A percentile compares a stretch with the other conserved stretches of the same genome.
Conservation (phyloP, 2,797 vertebrate genomes). For the Anisognathus igniventris region DNA sequence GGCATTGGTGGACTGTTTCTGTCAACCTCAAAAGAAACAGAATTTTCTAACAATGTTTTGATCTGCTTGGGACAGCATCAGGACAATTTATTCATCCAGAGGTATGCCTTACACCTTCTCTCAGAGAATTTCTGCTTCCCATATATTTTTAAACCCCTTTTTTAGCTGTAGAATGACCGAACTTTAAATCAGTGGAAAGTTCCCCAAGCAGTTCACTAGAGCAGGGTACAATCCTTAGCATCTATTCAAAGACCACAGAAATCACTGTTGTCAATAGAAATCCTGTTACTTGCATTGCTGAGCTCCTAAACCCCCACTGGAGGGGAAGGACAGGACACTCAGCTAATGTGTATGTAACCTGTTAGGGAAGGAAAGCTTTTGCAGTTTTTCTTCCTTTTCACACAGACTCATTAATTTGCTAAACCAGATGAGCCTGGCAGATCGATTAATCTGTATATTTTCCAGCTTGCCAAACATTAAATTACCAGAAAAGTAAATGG, state of each 20-base stretch:
- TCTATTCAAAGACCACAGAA: background rate
- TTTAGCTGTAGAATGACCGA: background rate
- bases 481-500: slow-evolving; percentile 61
- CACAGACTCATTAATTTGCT: slow-evolving; percentile 4
- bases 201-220: background rate
- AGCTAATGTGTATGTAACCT: background rate
- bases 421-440: slow-evolving; percentile 28
- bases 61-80: background rate
- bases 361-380: background rate
- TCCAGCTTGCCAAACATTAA: slow-evolving; percentile 61
- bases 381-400: background rate
- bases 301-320: background rate
- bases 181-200: background rate
- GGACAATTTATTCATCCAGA: background rate
- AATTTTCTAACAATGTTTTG: background rate
- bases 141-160: background rate
- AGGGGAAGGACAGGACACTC: background rate
- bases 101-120: background rate
- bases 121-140: background rate
- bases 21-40: background rate
- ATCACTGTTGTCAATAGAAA: background rate
- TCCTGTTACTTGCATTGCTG: background rate
- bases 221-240: background rate
- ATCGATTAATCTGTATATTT: slow-evolving; percentile 64
- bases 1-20: background rate